Conservation (phyloP, 2,797 vertebrate genomes). For the Gallinago stenura region DNA sequence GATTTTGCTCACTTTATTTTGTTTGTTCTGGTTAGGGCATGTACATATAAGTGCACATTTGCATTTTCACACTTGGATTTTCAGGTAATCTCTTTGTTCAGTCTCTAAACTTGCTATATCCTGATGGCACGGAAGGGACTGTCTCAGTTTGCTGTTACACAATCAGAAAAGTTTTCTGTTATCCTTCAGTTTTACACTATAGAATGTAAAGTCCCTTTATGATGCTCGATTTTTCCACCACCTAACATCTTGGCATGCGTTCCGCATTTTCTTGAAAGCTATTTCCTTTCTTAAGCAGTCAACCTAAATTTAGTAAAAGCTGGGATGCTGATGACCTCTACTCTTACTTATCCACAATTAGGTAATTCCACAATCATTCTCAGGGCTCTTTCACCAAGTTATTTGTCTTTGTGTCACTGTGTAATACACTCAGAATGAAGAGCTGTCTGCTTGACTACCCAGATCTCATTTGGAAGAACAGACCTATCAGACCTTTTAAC, state of each 20-base stretch:
- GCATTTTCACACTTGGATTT: background rate
- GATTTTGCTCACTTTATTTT: background rate
- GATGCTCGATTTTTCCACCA: slow-evolving; percentile 50
- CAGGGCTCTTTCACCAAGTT: slow-evolving; percentile 40
- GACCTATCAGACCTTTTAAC: slow-evolving; percentile 13
- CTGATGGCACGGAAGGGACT: background rate
- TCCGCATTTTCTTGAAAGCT: slow-evolving; percentile 64
- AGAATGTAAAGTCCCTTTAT: slow-evolving; percentile 52
- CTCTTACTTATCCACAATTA: slow-evolving; percentile 5
- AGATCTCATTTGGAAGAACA: slow-evolving; percentile 27
- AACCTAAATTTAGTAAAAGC: slow-evolving; percentile 63
- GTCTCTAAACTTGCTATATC: background rate
- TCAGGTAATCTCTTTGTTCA: background rate
- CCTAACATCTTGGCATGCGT: slow-evolving; percentile 38
- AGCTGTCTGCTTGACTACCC: background rate
- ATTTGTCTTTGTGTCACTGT: slow-evolving; percentile 45
- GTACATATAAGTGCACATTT: background rate
- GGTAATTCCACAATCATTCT: slow-evolving; percentile 48
- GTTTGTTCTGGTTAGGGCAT: background rate
- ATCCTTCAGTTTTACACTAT: background rate
- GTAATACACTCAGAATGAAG: slow-evolving; percentile 11
- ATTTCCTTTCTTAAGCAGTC: slow-evolving; percentile 67
- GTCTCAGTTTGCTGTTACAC: background rate
- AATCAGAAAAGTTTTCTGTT: slow-evolving; percentile 34
- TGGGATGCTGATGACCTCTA: slow-evolving; percentile 37